A percentile compares a stretch with the other conserved stretches of the same genome.
These are phyloP conservation scores for Rhineura floridana DNA, from an alignment of 2,113 vertebrate species.

Conservation along the genomic window DNA sequence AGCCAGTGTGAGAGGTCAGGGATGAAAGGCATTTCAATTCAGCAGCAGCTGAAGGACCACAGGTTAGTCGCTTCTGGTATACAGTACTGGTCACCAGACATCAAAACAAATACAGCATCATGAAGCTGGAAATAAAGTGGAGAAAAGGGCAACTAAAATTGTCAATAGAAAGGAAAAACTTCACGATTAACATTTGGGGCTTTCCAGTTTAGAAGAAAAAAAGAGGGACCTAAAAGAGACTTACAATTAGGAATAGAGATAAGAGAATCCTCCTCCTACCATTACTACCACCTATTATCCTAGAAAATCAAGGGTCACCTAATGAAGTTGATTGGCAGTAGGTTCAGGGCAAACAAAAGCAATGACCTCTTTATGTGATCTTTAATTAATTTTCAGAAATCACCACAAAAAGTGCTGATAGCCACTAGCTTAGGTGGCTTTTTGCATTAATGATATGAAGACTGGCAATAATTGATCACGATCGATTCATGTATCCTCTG, in stretches of 20 bases:
- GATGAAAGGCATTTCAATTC: too few species aligned
- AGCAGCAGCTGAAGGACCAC: too few species aligned
- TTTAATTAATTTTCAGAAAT: not conserved
- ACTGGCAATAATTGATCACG: not conserved
- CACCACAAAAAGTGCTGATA: not conserved
- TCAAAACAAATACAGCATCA: not conserved
- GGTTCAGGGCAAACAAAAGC: not conserved
- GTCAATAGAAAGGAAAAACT: not conserved
- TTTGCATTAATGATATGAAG: accelerated
- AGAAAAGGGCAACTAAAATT: not conserved
- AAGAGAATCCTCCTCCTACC: not conserved
- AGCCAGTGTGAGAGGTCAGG: too few species aligned
- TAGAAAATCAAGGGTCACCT: not conserved
- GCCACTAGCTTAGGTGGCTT: not conserved
- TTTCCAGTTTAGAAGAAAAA: too few species aligned
- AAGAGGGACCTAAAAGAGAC: too few species aligned
- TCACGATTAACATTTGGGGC: not conserved
- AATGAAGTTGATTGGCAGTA: not conserved
- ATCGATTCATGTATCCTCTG: not conserved
- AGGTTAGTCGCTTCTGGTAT: not conserved
- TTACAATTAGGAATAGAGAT: not conserved
- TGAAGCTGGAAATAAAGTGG: too few species aligned
- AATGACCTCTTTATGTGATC: not conserved
- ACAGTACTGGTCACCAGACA: not conserved
- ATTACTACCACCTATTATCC: not conserved